Evolutionary conservation across 2,888 invertebrate genomes (phyloP).

Genomic region (Agrotis ipsilon): DNA sequence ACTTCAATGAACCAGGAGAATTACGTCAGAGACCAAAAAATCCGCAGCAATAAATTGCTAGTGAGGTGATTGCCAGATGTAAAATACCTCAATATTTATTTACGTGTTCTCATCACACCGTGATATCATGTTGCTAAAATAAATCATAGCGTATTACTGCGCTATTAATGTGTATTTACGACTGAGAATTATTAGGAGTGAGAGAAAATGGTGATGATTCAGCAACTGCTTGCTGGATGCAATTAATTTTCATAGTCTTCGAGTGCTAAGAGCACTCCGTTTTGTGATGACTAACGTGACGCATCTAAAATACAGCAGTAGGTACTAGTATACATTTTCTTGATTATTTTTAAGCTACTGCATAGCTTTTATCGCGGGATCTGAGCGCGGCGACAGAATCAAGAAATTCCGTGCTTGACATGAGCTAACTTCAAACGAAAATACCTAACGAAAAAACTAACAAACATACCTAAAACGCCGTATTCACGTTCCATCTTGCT

Average conservation of each 20-base stretch:
- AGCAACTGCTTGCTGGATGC: conserved; percentile 8
- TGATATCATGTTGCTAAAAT: conserved; percentile 36
- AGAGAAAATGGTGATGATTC: conserved; percentile 32
- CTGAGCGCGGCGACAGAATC: too few species aligned
- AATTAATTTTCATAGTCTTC: conserved; percentile 17
- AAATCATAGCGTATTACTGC: conserved; percentile 24
- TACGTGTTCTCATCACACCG: neutral
- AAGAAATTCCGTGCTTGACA: too few species aligned
- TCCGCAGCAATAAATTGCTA: neutral
- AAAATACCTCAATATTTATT: conserved; percentile 21
- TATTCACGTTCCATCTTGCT: too few species aligned
- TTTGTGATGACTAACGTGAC: conserved; percentile 14
- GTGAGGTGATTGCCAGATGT: conserved; percentile 14
- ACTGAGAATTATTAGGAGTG: conserved; percentile 4
- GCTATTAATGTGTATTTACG: conserved; percentile 34
- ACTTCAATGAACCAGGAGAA: neutral
- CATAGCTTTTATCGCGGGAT: too few species aligned
- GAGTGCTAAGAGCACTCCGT: neutral
- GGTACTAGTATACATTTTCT: too few species aligned
- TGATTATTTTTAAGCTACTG: too few species aligned
- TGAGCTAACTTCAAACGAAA: too few species aligned
- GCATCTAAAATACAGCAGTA: neutral
- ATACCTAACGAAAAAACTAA: too few species aligned
- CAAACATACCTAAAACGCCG: too few species aligned
- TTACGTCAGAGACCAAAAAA: neutral